Evolutionary conservation across 2,113 vertebrate genomes (phyloP), one percentile per base, ranked within the genome.

Genomic region (Nymphicus hollandicus): DNA sequence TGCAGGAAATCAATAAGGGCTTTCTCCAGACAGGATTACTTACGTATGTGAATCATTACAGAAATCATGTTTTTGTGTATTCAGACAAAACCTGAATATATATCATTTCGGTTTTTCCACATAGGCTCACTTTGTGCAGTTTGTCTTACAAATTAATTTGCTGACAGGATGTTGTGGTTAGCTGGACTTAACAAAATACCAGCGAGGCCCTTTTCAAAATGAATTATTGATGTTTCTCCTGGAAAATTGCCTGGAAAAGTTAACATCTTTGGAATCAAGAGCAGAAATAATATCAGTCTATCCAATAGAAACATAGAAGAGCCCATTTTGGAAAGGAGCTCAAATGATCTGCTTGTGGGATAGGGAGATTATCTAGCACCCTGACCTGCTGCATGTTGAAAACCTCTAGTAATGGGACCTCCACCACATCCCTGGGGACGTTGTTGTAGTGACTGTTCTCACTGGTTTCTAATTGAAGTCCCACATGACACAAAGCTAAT

Each of bases 111-210:
- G 25, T 87, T 87, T 92, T 68, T 58, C 74, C 71, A 69, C 7
- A 0, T 85, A 69, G 17, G 14, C 71, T 95, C 49, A 33, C 31
- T 88, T 91, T 94, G 61, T 55, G 71, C 88, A 77, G 60, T 96
- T 96, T 88, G 49, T 94, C 93, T 91, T 93, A 56, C 22, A 94
- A 89, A 96, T 96, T 79, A 95, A 91, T 86, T 81, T 31, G 14
- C 61, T 93, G 88, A 69, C 70, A 93, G 66, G 44, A 49, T 66
- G 74, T 82, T 94, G 70, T 96, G 94, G 81, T 92, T 95, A 92
- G 41, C 84, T 95, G 87, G 87, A 82, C 66, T 95, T 78, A 96
- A 95, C 78, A 55, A 85, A 94, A 89, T 81, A 91, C n/a, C 69
- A 85, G 70, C 52, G 63, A 92, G 73, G 24, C 55, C 53, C 49